Evolutionary conservation across 92 coral and sea anemone species (phyloP), one percentile per base, ranked within the genome.

Genomic region (Porites evermanni): DNA sequence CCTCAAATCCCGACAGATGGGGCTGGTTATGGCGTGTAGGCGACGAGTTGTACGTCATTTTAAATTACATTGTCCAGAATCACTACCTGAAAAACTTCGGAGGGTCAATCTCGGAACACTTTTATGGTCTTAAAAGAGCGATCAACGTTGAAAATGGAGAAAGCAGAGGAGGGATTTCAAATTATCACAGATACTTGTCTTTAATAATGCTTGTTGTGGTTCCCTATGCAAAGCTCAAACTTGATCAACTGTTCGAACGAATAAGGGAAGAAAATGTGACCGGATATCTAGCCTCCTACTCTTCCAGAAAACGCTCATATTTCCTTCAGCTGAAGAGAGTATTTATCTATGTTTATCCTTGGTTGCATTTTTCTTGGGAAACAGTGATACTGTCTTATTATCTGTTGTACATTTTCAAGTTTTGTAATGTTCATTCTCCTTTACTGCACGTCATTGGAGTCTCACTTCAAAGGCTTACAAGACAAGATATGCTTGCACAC

Each of bases 101-200:
- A 68, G 98, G 98, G n/a, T 93, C 99, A 14, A 85, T 97, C 74
- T 93, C 99, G n/a, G 99, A 97, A 52, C 89, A 97, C 73, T 97
- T 97, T 74, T 97, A 97, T 67, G 96, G 98, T 63, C 86, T 97
- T 32, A 97, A 95, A 78, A 60, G 79, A 74, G 80, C 70, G 24
- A 66, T 54, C 81, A 24, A 63, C 8, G 66, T 52, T 12, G 12
- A 7, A 12, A 71, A 12, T 73, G 86, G 73, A 64, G 72, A 69
- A 0, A 67, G 38, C 10, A 66, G 70, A 14, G 63, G 59, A 70
- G 66, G 51, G 14, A 21, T 95, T 26, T 75, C 90, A 32, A 71
- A 77, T 58, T 79, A 72, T 38, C 94, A 90, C 64, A 89, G 89
- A 80, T 79, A 89, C 68, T 29, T 83, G 13, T 95, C 99, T 2